These are phyloP conservation scores for Ypsolopha sequella DNA, from an alignment of 2,888 invertebrate genomes.

Conservation along the genomic window DNA sequence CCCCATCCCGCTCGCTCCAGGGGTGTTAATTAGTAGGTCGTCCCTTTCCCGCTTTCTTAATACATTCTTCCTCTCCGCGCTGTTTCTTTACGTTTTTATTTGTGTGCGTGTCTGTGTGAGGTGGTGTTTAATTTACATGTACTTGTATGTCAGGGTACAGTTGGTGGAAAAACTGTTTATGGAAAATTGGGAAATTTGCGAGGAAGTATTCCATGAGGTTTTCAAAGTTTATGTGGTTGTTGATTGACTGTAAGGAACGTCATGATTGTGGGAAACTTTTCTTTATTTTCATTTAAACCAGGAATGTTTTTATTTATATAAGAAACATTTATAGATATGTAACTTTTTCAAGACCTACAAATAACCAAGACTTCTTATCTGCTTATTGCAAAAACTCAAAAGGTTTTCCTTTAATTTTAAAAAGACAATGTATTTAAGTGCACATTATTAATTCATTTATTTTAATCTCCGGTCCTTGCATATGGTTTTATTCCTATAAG, in stretches of 20 bases:
- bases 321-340: no score
- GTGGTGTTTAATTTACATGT: slow-evolving; percentile 70
- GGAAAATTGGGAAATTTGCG: not conserved
- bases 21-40: slow-evolving; percentile 59
- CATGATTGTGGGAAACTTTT: not conserved
- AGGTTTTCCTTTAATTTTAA: no score
- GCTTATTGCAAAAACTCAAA: no score
- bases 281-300: not conserved
- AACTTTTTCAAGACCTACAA: no score
- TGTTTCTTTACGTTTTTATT: slow-evolving; percentile 71
- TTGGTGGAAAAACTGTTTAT: slow-evolving; percentile 18
- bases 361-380: no score
- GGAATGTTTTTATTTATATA: no score
- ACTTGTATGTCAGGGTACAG: slow-evolving; percentile 66
- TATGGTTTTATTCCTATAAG: no score
- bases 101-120: slow-evolving; percentile 70
- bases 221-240: not conserved
- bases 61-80: slow-evolving; percentile 68
- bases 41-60: slow-evolving; percentile 70
- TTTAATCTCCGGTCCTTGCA: no score
- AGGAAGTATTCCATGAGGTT: not conserved
- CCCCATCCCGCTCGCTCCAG: slow-evolving; percentile 48
- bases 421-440: no score
- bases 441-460: no score
- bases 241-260: not conserved